Evolutionary conservation across 2,888 invertebrate genomes (phyloP), one percentile per base, ranked within the genome.

Genomic region (Campoplex capitator): DNA sequence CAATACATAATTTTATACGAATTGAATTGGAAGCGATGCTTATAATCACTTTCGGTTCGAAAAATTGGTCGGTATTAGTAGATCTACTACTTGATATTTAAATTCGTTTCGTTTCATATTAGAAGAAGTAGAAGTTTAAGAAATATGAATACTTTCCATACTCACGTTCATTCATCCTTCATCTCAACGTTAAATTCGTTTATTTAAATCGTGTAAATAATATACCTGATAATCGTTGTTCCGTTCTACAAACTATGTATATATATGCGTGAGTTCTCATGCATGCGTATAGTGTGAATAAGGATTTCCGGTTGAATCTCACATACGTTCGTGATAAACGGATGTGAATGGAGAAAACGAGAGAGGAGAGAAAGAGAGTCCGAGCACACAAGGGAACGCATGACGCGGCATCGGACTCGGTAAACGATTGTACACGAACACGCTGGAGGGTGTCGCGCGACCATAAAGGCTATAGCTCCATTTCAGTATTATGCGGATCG

Each of bases 381-480:
- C 18, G 62, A 62, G 54, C 23, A 70, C 48, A 75, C 68, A 42
- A 38, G 78, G n/a, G 67, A 79, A 76, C 38, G 83, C 79, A 76
- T 62, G 83, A 48, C 42, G 65, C 54, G 28, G 79, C 65, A 80
- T 58, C 28, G 48, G 56, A 67, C 65, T 65, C 54, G 71, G 83
- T 73, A 76, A 83, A 79, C 58, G 83, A 79, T 83, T 56, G 74
- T 74, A 38, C 75, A 76, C 70, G 76, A 71, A 54, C 35, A 54
- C 68, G 62, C 56, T 51, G n/a, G 74, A 58, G 75, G 71, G 75
- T 76, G 54, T 75, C 54, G 73, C 54, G 73, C 67, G 28, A 42
- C 83, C 68, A 62, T 70, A 51, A 54, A 70, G 82, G 67, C 67
- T 67, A 56, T 56, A 74, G 82, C 88, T 88, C 87, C 88, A 88